Evolutionary conservation across 2,888 invertebrate species (phyloP).

Genomic region (Lasioglossum marginatum): DNA sequence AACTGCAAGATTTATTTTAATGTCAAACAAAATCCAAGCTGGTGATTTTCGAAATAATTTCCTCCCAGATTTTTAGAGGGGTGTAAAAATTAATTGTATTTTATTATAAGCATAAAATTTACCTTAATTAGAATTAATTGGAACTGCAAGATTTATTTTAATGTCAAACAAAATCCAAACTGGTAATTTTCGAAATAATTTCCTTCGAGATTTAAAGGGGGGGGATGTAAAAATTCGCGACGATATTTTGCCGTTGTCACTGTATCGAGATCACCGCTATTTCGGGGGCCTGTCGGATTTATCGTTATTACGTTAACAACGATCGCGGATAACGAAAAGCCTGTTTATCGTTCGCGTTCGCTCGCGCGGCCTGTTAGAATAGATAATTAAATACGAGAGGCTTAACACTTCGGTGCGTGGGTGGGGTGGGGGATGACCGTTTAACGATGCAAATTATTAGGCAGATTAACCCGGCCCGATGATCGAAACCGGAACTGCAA

Average conservation of each 20-base stretch:
- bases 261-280: slow-evolving; percentile 1
- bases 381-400: slow-evolving; percentile 71
- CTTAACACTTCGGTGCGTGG: slow-evolving; percentile 47
- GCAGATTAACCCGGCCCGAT: slow-evolving; percentile 62
- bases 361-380: slow-evolving; percentile 40
- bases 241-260: not conserved
- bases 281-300: slow-evolving; percentile 8
- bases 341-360: slow-evolving; percentile 44
- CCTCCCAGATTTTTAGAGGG: too few species aligned
- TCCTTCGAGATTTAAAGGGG: too few species aligned
- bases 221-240: not conserved
- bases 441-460: slow-evolving; percentile 69
- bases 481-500: slow-evolving; percentile 56
- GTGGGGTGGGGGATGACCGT: not conserved
- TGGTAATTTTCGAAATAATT: too few species aligned
- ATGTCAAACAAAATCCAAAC: too few species aligned
- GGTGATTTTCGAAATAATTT: too few species aligned
- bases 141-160: too few species aligned
- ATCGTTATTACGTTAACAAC: slow-evolving; percentile 38
- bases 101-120: too few species aligned
- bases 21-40: too few species aligned
- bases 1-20: too few species aligned
- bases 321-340: slow-evolving; percentile 43
- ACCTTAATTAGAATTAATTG: too few species aligned
- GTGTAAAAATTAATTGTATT: too few species aligned